Evolutionary conservation across 2,113 vertebrate genomes (phyloP).

Genomic region (Salvelinus alpinus): DNA sequence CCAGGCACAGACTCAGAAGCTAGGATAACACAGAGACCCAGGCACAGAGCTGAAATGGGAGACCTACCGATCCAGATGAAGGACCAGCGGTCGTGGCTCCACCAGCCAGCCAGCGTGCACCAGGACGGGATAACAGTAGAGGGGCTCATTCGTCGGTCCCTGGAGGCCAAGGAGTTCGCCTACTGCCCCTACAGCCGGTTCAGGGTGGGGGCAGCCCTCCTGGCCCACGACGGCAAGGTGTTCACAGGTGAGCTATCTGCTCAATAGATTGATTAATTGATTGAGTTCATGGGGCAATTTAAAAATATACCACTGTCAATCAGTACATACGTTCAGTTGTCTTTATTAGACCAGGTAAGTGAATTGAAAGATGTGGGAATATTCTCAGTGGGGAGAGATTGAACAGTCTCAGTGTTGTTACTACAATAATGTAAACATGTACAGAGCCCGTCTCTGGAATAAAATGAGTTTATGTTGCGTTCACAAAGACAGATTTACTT

Average conservation of each 20-base stretch:
- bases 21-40: background rate
- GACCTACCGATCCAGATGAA: conserved; percentile 8
- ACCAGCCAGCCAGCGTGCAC: conserved; percentile 10
- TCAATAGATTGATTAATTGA: no score
- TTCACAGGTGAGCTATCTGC: conserved; percentile 80
- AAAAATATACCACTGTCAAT: no score
- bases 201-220: conserved; percentile 87
- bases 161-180: conserved; percentile 77
- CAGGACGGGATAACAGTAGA: conserved; percentile 18
- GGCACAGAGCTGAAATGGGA: conserved; percentile 15
- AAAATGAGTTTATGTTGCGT: no score
- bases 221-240: conserved; percentile 73
- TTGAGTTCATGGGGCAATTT: no score
- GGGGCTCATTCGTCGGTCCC: conserved; percentile 62
- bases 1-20: background rate
- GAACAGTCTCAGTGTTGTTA: no score
- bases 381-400: no score
- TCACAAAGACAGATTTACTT: no score
- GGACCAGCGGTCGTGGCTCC: background rate
- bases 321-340: no score
- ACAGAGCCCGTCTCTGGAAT: no score
- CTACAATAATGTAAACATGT: no score
- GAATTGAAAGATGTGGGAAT: no score
- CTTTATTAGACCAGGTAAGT: no score
- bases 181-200: conserved; percentile 94